These are phyloP conservation scores for Rhogogaster chlorosoma DNA, from an alignment of 2,888 invertebrate species.

Conservation along the genomic window DNA sequence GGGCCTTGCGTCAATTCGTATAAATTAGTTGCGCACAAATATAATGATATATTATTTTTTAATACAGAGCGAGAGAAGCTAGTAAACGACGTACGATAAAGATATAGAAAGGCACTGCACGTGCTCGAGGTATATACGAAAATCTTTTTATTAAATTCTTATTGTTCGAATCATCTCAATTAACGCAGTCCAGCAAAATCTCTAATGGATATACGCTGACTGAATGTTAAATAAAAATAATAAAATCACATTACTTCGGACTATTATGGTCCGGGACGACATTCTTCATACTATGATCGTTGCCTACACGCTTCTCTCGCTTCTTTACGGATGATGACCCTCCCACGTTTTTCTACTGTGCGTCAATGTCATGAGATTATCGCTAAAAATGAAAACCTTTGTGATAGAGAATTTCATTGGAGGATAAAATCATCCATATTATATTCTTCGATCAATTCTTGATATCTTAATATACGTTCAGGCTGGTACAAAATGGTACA, in stretches of 20 bases:
- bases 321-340: slow-evolving; percentile 13
- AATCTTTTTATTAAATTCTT: slow-evolving; percentile 26
- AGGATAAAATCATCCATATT: not conserved
- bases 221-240: slow-evolving; percentile 22
- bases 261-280: slow-evolving; percentile 28
- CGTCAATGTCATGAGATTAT: slow-evolving; percentile 13
- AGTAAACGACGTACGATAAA: not conserved
- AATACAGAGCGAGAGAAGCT: not conserved
- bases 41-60: slow-evolving; percentile 2
- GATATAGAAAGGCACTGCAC: slow-evolving; percentile 14
- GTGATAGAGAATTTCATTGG: not conserved
- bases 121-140: not conserved
- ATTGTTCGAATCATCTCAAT: slow-evolving; percentile 31
- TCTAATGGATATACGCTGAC: slow-evolving; percentile 25
- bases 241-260: slow-evolving; percentile 28
- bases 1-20: not conserved
- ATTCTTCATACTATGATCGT: slow-evolving; percentile 35
- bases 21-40: not conserved
- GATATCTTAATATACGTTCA: not conserved
- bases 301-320: not conserved
- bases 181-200: slow-evolving; percentile 17
- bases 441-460: not conserved
- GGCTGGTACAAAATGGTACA: not conserved
- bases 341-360: slow-evolving; percentile 18
- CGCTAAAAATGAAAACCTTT: not conserved